Conservation (phyloP, 2,113 vertebrate genomes). For the Peromyscus leucopus region DNA sequence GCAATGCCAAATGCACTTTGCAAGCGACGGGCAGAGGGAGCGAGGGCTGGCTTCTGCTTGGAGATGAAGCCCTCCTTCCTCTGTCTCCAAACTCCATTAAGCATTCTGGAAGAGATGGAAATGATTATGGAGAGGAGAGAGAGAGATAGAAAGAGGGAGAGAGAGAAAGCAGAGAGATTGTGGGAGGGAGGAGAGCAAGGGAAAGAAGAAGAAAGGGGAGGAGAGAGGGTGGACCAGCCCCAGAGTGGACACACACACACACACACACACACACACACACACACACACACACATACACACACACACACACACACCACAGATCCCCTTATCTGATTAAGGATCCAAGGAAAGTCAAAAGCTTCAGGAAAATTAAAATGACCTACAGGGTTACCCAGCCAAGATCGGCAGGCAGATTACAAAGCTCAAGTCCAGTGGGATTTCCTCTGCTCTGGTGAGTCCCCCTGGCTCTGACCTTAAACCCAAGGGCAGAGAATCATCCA, state of each 20-base stretch:
- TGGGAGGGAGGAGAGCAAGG: too few species aligned
- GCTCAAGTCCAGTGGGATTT: constrained; percentile 72
- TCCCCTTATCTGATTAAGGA: constrained; percentile 82
- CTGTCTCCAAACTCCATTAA: constrained; percentile 68
- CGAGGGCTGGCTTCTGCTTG: not conserved
- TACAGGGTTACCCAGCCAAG: constrained; percentile 65
- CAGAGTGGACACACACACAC: not conserved
- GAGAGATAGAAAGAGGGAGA: too few species aligned
- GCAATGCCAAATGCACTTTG: constrained; percentile 3
- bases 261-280: not conserved
- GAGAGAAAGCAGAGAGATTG: too few species aligned
- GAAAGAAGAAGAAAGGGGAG: not conserved
- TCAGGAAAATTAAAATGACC: constrained; percentile 84
- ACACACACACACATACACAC: not conserved
- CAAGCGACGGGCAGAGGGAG: not conserved
- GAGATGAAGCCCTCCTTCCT: constrained; percentile 33
- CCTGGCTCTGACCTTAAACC: constrained; percentile 38
- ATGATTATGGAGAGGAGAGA: not conserved
- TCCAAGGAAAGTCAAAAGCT: constrained; percentile 74
- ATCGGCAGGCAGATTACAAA: constrained; percentile 68
- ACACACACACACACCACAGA: not conserved
- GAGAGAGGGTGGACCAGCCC: not conserved
- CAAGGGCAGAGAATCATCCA: not conserved
- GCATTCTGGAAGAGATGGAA: constrained; percentile 63
- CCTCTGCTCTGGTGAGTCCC: constrained; percentile 59